Conservation (phyloP, 2,113 vertebrate genomes). For the Crotalus horridus region DNA sequence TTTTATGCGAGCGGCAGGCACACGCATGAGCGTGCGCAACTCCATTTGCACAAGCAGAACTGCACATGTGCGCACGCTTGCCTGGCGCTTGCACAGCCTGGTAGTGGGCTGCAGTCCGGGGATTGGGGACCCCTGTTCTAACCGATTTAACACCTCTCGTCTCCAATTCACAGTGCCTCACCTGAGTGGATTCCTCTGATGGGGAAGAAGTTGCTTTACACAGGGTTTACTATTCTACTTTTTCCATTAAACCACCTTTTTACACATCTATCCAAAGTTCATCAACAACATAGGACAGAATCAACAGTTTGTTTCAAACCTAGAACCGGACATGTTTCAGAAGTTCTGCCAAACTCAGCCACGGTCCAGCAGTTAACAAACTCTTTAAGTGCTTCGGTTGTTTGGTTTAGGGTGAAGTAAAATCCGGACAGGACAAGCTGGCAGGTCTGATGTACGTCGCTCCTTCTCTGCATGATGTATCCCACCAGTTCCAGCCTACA, state of each 20-base stretch:
- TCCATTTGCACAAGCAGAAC: not conserved
- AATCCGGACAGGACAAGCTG: not conserved
- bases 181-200: not conserved
- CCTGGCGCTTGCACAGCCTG: not conserved
- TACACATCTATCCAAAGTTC: not conserved
- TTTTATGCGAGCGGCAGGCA: not conserved
- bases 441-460: not conserved
- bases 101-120: accelerated
- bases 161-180: not conserved
- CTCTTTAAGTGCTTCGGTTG: not conserved
- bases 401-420: not conserved
- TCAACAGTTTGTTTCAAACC: not conserved
- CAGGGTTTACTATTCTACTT: not conserved
- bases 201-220: not conserved
- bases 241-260: not conserved
- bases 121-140: not conserved
- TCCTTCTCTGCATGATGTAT: not conserved
- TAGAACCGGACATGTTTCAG: not conserved
- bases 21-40: accelerated
- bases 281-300: not conserved
- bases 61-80: not conserved
- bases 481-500: not conserved
- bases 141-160: not conserved
- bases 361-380: not conserved
- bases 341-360: not conserved